phyloP scores from a whole-genome alignment of 1,140 invertebrate genomes.

The Oedothorax gibbosus region DNA sequence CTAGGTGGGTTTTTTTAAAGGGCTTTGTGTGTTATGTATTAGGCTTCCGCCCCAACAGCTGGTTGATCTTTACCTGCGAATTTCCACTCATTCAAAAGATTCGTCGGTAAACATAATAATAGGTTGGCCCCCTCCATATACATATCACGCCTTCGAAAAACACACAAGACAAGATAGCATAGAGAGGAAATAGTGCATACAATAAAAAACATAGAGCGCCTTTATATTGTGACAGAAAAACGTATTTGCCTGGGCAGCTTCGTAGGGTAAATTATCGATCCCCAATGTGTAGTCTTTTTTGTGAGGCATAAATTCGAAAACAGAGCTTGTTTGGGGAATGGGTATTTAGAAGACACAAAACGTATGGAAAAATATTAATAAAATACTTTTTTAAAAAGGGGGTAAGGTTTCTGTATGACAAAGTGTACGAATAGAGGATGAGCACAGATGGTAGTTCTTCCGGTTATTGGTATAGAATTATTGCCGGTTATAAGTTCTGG shows the following conservation, averaged over 20 bases:
- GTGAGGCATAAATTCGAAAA: conserved; percentile 56
- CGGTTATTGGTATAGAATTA: conserved; percentile 55
- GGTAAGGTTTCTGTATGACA: conserved; percentile 5
- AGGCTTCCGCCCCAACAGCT: conserved; percentile 25
- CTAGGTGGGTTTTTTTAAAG: too few species aligned
- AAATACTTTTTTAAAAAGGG: background rate
- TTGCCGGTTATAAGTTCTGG: conserved; percentile 48
- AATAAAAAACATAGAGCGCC: conserved; percentile 24
- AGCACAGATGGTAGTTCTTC: conserved; percentile 55
- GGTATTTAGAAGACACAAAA: conserved; percentile 50
- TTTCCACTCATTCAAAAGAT: conserved; percentile 37
- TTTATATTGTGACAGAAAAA: conserved; percentile 26
- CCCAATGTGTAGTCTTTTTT: conserved; percentile 48
- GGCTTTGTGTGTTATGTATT: too few species aligned
- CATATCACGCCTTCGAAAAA: background rate
- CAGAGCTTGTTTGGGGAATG: conserved; percentile 58
- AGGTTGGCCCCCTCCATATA: conserved; percentile 2
- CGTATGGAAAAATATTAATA: conserved; percentile 25
- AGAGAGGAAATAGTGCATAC: background rate
- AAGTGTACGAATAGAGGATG: conserved; percentile 15
- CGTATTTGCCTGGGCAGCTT: conserved; percentile 16
- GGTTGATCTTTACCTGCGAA: conserved; percentile 13
- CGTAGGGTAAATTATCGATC: conserved; percentile 56
- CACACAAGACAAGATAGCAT: conserved; percentile 5
- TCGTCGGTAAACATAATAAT: conserved; percentile 4